Evolutionary conservation across 1,140 invertebrate species (phyloP).

Genomic region (Macrocentrus cingulum): DNA sequence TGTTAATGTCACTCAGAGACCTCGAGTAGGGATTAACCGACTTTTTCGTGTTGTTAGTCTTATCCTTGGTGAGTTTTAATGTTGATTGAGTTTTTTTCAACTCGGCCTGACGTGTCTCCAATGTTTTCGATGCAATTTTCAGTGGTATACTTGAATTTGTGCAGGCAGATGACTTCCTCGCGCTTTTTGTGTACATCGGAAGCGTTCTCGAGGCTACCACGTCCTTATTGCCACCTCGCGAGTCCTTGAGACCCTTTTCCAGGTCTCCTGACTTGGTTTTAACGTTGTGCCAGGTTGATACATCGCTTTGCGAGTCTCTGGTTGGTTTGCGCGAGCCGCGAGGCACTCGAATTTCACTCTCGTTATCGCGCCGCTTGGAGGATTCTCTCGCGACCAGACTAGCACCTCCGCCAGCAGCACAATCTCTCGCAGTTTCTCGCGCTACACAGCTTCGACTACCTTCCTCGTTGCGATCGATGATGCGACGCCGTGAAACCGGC

Average conservation of each 20-base stretch:
- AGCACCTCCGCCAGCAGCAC: not conserved
- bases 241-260: constrained; percentile 4
- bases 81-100: constrained; percentile 24
- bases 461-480: constrained; percentile 41
- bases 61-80: constrained; percentile 38
- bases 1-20: constrained; percentile 35
- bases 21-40: constrained; percentile 30
- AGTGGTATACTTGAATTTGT: constrained; percentile 35
- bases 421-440: not conserved
- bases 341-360: constrained; percentile 13
- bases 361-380: constrained; percentile 2
- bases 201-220: constrained; percentile 37
- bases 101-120: constrained; percentile 20
- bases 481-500: constrained; percentile 47
- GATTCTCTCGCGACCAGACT: not conserved
- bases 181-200: constrained; percentile 41
- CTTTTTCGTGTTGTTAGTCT: constrained; percentile 36
- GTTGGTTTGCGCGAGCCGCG: not conserved
- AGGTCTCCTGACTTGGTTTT: constrained; percentile 16
- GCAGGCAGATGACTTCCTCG: constrained; percentile 37
- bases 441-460: not conserved
- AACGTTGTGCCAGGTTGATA: constrained; percentile 11
- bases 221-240: not conserved
- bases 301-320: not conserved
- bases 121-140: constrained; percentile 32